phyloP scores from a whole-genome alignment of 2,113 vertebrate genomes.

The Atlantisia rogersi region DNA sequence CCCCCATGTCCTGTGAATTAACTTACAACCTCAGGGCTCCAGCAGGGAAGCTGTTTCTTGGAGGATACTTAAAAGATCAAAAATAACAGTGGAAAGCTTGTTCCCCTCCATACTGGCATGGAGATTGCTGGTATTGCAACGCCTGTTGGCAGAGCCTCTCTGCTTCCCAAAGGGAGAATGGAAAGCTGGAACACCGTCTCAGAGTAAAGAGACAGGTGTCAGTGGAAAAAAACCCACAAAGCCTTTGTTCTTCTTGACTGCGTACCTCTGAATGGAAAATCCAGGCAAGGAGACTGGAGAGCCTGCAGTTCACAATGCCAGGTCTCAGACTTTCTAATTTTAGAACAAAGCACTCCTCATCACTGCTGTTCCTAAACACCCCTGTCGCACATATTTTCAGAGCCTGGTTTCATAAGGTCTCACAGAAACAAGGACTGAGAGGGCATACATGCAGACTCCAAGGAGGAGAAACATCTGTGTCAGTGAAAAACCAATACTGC shows the following conservation, averaged over 20 bases:
- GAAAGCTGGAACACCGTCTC: conserved; percentile 35
- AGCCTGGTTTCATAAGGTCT: conserved; percentile 13
- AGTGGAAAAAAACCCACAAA: neutral
- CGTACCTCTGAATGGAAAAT: conserved; percentile 48
- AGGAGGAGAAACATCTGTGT: neutral
- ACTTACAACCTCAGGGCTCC: neutral
- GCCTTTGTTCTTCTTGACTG: conserved; percentile 30
- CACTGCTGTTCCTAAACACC: neutral
- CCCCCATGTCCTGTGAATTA: neutral
- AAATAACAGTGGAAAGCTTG: neutral
- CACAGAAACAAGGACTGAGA: neutral
- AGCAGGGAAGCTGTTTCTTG: neutral
- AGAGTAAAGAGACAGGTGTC: conserved; percentile 35
- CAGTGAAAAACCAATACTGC: neutral
- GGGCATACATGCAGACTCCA: neutral
- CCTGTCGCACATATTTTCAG: neutral
- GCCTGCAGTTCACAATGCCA: conserved; percentile 4
- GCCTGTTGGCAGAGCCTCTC: neutral
- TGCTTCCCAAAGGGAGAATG: neutral
- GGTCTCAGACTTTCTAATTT: conserved; percentile 40
- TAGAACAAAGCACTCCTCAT: conserved; percentile 30
- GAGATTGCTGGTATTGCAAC: neutral
- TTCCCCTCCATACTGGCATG: neutral
- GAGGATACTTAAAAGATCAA: neutral
- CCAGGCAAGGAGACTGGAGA: conserved; percentile 34